These are phyloP conservation scores for Ptilonorhynchus violaceus DNA, from an alignment of 2,113 vertebrate genomes.

Conservation along the genomic window DNA sequence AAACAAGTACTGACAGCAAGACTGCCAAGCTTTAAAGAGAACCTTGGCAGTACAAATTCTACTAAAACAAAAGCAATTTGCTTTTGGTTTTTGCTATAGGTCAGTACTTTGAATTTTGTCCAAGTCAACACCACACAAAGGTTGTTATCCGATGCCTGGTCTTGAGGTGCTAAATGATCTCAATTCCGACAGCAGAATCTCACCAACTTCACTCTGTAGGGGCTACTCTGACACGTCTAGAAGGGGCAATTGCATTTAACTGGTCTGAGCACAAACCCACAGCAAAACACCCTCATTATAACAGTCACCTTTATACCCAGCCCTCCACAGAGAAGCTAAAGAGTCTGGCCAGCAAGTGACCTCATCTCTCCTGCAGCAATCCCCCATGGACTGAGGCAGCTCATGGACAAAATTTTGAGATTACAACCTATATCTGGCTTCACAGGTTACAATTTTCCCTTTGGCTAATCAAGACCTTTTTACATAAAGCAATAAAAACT, in stretches of 20 bases:
- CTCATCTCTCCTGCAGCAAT: background rate
- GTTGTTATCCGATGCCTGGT: background rate
- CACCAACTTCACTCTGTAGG: background rate
- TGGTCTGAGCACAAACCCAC: background rate
- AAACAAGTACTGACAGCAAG: background rate
- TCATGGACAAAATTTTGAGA: background rate
- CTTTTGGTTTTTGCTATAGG: background rate
- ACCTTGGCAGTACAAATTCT: background rate
- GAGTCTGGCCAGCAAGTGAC: background rate
- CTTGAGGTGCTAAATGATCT: background rate
- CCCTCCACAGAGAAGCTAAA: background rate
- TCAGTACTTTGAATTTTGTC: background rate
- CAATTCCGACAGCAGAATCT: background rate
- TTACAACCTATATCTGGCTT: background rate
- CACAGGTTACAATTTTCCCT: background rate
- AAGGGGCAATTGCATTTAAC: background rate
- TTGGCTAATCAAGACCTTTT: background rate
- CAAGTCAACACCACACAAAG: background rate
- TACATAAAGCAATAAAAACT: background rate
- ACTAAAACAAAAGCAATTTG: background rate
- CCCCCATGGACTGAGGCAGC: background rate
- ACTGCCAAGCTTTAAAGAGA: background rate
- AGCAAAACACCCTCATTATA: background rate
- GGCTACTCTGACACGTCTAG: background rate
- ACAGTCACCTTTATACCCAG: background rate